phyloP scores from a whole-genome alignment of 2,797 vertebrate genomes.

The Lacerta bilineata region DNA sequence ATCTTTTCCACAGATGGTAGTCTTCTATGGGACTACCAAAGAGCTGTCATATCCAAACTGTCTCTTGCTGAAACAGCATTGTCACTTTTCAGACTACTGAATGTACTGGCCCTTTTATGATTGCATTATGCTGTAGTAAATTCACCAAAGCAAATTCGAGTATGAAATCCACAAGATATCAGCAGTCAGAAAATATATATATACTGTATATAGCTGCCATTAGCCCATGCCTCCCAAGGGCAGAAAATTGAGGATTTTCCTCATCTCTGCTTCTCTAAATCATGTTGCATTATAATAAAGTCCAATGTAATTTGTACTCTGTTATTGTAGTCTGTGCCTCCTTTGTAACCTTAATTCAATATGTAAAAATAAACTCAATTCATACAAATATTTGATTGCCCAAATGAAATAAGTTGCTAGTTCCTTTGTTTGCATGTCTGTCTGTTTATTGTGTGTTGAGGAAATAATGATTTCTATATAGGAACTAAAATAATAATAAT shows the following conservation, averaged over 20 bases:
- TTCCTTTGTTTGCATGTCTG: neutral
- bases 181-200: neutral
- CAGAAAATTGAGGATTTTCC: conserved; percentile 26
- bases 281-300: conserved; percentile 19
- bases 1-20: neutral
- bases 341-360: conserved; percentile 17
- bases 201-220: neutral
- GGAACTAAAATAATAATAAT: too few species aligned
- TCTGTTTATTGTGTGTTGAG: neutral
- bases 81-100: conserved; percentile 18
- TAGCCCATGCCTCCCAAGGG: conserved; percentile 13
- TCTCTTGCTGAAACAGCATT: conserved; percentile 13
- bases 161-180: neutral
- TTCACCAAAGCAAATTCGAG: conserved; percentile 13
- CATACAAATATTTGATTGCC: conserved; percentile 3
- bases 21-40: conserved; percentile 23
- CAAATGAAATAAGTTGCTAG: neutral
- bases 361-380: neutral
- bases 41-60: conserved; percentile 5
- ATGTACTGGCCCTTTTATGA: conserved; percentile 17
- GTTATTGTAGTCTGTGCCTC: neutral
- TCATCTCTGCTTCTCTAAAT: conserved; percentile 31
- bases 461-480: neutral
- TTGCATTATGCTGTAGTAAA: conserved; percentile 40
- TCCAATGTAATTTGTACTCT: neutral